Conservation (phyloP, 2,797 vertebrate species). For the Sebastes aleutianus region DNA sequence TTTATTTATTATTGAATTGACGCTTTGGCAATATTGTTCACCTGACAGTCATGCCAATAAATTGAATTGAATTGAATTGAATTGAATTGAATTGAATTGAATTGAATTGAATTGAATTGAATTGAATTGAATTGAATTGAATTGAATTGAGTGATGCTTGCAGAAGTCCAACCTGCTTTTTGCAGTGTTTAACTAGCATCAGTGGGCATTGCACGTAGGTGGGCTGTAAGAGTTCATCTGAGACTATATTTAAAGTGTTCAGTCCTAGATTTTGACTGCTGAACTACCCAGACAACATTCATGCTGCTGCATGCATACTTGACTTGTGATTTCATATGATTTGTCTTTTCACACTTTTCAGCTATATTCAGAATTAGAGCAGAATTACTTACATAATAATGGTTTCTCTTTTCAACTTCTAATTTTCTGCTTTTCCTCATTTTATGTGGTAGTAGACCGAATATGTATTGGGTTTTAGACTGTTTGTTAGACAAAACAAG, state of each 20-base stretch:
- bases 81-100: neutral
- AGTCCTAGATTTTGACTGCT: neutral
- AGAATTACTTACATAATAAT: neutral
- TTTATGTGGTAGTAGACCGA: neutral
- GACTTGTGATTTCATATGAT: neutral
- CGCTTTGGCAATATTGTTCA: too few species aligned
- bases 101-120: too few species aligned
- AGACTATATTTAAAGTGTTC: neutral
- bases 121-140: too few species aligned
- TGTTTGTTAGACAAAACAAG: neutral
- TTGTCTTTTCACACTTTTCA: neutral
- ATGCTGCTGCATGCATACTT: neutral
- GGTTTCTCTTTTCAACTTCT: neutral
- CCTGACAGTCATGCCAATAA: too few species aligned
- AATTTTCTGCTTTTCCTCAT: neutral
- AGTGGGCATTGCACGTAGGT: slow-evolving; percentile 27
- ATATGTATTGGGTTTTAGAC: neutral
- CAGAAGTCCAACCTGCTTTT: neutral
- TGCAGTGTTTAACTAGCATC: neutral
- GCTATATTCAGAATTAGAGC: neutral
- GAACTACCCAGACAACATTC: neutral
- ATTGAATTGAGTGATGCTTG: neutral
- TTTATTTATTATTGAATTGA: too few species aligned
- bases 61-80: neutral
- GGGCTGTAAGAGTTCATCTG: neutral